Conservation (phyloP, 2,797 vertebrate genomes). For the Huso huso region DNA sequence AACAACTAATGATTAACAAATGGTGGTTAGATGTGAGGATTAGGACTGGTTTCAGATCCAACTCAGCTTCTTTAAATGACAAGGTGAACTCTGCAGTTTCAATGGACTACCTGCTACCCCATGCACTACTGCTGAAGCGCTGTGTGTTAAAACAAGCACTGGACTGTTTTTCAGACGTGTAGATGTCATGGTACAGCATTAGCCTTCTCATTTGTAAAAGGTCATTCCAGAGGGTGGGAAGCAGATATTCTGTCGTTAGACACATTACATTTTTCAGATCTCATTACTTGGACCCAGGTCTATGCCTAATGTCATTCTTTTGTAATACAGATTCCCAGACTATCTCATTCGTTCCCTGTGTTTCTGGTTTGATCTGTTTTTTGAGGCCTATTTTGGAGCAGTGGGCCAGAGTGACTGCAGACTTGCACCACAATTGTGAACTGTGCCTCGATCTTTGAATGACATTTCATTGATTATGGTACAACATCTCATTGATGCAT, state of each 20-base stretch:
- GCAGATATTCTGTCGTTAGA: not conserved
- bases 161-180: not conserved
- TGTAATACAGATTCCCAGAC: not conserved
- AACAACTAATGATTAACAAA: no score
- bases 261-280: not conserved
- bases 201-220: not conserved
- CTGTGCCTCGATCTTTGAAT: no score
- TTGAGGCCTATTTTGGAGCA: not conserved
- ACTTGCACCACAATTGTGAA: no score
- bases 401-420: not conserved
- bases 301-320: not conserved
- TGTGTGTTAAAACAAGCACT: no score
- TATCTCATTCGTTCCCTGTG: not conserved
- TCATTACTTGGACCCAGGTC: not conserved
- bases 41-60: no score
- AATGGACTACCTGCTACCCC: no score
- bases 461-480: no score
- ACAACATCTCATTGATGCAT: no score
- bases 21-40: no score
- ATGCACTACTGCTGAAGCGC: no score
- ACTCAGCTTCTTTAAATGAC: no score
- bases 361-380: not conserved
- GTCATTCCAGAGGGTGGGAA: not conserved
- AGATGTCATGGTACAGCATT: not conserved
- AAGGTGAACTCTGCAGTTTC: no score